Conservation (phyloP, 2,797 vertebrate species). For the Enteromius thamalakanensis region DNA sequence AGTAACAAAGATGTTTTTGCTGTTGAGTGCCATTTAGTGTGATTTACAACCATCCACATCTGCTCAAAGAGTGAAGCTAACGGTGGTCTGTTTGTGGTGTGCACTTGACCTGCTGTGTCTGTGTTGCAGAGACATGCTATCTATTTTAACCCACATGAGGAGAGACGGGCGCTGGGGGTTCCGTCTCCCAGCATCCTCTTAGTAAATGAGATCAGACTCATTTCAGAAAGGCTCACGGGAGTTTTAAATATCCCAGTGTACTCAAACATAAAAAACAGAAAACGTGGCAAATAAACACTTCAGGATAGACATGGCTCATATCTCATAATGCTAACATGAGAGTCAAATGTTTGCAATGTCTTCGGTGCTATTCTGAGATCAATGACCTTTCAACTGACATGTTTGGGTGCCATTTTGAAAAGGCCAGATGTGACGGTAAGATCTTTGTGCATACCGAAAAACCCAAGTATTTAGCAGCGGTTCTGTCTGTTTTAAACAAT, state of each 20-base stretch:
- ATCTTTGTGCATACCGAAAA: constrained; percentile 49
- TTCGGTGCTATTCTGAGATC: constrained; percentile 64
- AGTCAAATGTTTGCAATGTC: constrained; percentile 53
- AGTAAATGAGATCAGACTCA: constrained; percentile 22
- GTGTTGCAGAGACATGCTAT: constrained; percentile 22
- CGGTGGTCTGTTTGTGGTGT: constrained; percentile 15
- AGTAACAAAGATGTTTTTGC: constrained; percentile 22
- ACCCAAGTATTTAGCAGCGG: constrained; percentile 45
- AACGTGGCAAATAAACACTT: background rate
- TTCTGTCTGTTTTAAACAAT: constrained; percentile 23
- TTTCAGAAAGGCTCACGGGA: background rate
- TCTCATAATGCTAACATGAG: constrained; percentile 8
- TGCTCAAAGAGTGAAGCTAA: constrained; percentile 25
- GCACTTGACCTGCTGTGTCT: constrained; percentile 33
- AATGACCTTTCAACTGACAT: constrained; percentile 71
- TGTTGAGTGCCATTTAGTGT: constrained; percentile 12
- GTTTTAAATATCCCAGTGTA: background rate
- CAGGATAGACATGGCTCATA: constrained; percentile 13
- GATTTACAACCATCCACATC: constrained; percentile 27
- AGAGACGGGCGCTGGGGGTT: background rate
- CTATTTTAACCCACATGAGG: constrained; percentile 24
- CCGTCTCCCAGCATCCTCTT: constrained; percentile 5
- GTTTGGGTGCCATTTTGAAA: constrained; percentile 69
- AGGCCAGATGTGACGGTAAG: constrained; percentile 67
- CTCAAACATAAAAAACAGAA: background rate